Evolutionary conservation across 1,140 invertebrate species (phyloP).

Genomic region (Drosophila navojoa): DNA sequence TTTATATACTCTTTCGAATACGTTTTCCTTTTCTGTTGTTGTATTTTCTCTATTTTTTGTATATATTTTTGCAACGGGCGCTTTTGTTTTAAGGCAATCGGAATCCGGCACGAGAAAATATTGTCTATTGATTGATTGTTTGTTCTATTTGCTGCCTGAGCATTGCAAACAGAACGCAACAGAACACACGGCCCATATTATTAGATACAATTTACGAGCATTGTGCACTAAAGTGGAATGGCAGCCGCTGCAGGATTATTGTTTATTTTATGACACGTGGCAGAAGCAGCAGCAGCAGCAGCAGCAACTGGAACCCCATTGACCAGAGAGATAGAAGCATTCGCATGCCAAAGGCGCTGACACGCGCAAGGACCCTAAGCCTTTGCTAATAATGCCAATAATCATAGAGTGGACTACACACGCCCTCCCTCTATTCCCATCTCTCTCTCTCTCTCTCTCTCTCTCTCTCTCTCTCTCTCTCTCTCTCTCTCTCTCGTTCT

Average conservation of each 20-base stretch:
- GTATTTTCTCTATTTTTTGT: slow-evolving; percentile 11
- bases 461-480: too few relatives aligned
- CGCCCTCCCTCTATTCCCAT: too few relatives aligned
- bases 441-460: not conserved
- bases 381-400: slow-evolving; percentile 79
- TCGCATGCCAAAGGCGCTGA: slow-evolving; percentile 56
- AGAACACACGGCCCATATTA: slow-evolving; percentile 69
- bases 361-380: slow-evolving; percentile 71
- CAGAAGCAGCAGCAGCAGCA: slow-evolving; percentile 37
- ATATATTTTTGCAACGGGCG: slow-evolving; percentile 42
- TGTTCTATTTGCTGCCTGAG: slow-evolving; percentile 64
- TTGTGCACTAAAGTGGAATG: slow-evolving; percentile 80
- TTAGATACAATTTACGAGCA: slow-evolving; percentile 76
- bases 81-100: slow-evolving; percentile 80
- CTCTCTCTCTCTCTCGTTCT: not conserved
- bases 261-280: slow-evolving; percentile 81
- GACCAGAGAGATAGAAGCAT: slow-evolving; percentile 17
- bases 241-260: slow-evolving; percentile 76
- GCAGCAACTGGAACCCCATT: slow-evolving; percentile 7
- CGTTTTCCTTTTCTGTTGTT: too few relatives aligned
- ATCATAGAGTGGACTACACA: slow-evolving; percentile 40
- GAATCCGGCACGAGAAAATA: slow-evolving; percentile 68
- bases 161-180: slow-evolving; percentile 31
- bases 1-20: slow-evolving; percentile 18
- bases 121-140: slow-evolving; percentile 82